Base-by-base conservation (phyloP, 2,888 invertebrate genomes). In the Torymus tubicola region DNA sequence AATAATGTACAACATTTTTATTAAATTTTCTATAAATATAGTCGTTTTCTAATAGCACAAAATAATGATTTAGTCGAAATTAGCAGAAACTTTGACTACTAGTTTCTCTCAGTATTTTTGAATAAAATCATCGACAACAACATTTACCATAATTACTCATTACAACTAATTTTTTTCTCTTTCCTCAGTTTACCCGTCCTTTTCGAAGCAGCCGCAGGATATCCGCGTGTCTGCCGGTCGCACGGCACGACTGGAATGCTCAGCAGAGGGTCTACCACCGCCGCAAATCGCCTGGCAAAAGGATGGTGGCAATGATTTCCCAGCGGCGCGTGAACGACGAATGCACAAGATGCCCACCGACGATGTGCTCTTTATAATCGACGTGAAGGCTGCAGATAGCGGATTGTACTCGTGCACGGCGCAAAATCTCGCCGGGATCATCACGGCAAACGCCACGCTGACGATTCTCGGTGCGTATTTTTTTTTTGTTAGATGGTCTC, bases 391-490 rank as follows among this genome's bases (percentile, higher is more conserved):
- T 0, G 93, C 94, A 55, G 99, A 99, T 88, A 96, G 96, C 91
- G 99, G 99, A 0, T 93, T 97, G 52, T 99, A 99, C 89, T 97
- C 96, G 71, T 99, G 98, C 91, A 97, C 96, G 10, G 99, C 98
- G 0, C 94, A 95, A 87, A 99, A 98, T 91, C 93, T 95, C 63
- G 98, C 98, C 14, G 99, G 98, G 0, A 94, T 94, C 74, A 95
- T 97, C 58, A 94, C 95, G 84, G 95, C 97, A 1, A 98, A 97
- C 92, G 97, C 97, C 24, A 96, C 96, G 18, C 92, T 98, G 50
- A 94, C 95, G 84, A 97, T 98, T 75, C 91, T 94, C 84, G 93
- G 93, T 93, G 87, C 50, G 8, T 42, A 31, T 31, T 31, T 31
- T 31, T 31, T 31, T 2, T 31, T 31, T 5, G 3, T 31, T 31